Percentiles rank a stretch among this genome's conserved stretches.
phyloP scores from a whole-genome alignment of 2,888 invertebrate genomes.

The Clunio marinus region DNA sequence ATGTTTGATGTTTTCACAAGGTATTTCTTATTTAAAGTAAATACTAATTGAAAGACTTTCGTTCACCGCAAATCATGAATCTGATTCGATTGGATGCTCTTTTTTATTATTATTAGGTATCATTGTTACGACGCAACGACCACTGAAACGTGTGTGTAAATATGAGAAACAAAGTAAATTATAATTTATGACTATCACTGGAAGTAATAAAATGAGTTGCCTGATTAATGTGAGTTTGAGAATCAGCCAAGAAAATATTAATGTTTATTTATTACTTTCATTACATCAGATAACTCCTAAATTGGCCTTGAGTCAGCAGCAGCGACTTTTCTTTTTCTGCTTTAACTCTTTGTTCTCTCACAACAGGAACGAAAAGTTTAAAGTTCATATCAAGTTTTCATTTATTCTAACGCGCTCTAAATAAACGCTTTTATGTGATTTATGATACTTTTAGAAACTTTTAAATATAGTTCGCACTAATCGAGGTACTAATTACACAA shows the following conservation, averaged over 20 bases:
- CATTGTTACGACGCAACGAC: neutral
- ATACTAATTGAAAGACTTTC: neutral
- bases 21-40: neutral
- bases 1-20: neutral
- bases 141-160: conserved; percentile 11
- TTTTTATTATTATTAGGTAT: neutral
- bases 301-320: conserved; percentile 30
- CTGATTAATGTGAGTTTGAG: neutral
- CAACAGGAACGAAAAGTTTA: conserved; percentile 14
- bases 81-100: neutral
- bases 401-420: neutral
- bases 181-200: conserved; percentile 22
- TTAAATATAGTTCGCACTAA: too few relatives aligned
- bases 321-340: conserved; percentile 26
- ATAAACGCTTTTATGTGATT: neutral
- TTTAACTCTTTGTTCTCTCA: conserved; percentile 34
- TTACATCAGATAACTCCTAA: conserved; percentile 20
- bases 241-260: too few relatives aligned
- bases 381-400: neutral
- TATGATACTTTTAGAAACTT: too few relatives aligned
- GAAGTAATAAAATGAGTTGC: neutral
- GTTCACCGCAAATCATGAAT: neutral
- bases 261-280: too few relatives aligned
- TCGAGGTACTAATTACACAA: neutral
- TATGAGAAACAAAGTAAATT: conserved; percentile 21